Evolutionary conservation across 2,113 vertebrate species (phyloP), one percentile per base, ranked within the genome.

Genomic region (Semicossyphus pulcher): DNA sequence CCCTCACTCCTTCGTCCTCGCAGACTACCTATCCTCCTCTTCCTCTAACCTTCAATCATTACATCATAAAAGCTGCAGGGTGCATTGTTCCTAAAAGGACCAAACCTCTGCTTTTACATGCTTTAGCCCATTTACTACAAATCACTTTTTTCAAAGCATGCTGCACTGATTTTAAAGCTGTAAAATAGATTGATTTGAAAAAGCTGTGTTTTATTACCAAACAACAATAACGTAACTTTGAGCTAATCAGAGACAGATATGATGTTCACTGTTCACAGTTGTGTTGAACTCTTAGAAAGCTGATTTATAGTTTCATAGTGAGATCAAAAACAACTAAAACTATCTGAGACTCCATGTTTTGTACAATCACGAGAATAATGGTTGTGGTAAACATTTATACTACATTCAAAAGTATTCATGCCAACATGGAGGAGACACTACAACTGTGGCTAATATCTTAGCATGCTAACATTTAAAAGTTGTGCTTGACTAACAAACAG

Each of bases 201-300:
- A 66, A 64, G 36, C 83, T 89, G 83, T 5, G 28, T 77, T 79
- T 79, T 58, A 66, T 89, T 90, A 85, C 61, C 44, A 41, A 64
- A 72, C 9, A 87, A 84, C 60, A 81, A 76, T 78, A 86, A 71
- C 10, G 36, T 26, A 71, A 74, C n/a, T n/a, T n/a, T n/a, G n/a
- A n/a, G 76, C 29, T 49, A 75, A 84, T 70, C 5, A 71, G 77
- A 85, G 81, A 75, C 86, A 88, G 80, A 82, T 76, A 56, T 10
- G n/a, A 69, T 21, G 41, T 44, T 29, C 36, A 37, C 21, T n/a
- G n/a, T n/a, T n/a, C n/a, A n/a, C n/a, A n/a, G n/a, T n/a, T n/a
- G n/a, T n/a, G n/a, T n/a, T n/a, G n/a, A n/a, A n/a, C n/a, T n/a
- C n/a, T n/a, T n/a, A n/a, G n/a, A n/a, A n/a, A n/a, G n/a, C n/a